Evolutionary conservation across 1,140 invertebrate genomes (phyloP).

Genomic region (Magallana ariakensis): DNA sequence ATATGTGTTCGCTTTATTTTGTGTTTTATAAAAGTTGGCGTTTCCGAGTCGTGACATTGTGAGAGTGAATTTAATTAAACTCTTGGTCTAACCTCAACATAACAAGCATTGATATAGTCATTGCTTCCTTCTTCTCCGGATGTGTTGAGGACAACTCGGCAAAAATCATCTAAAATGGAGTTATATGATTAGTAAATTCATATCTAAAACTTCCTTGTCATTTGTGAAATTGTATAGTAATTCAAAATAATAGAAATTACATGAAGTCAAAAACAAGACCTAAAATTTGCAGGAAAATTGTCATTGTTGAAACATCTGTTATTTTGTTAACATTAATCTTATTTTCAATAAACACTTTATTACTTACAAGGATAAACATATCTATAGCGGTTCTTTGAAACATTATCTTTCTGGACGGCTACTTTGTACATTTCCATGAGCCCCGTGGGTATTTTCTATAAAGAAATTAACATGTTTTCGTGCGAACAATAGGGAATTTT

Average conservation of each 20-base stretch:
- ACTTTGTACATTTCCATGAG: constrained; percentile 29
- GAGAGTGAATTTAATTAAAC: background rate
- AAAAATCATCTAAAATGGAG: constrained; percentile 44
- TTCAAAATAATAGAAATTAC: too few relatives aligned
- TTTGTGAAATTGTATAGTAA: background rate
- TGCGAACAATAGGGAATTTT: too few relatives aligned
- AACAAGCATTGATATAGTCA: constrained; percentile 50
- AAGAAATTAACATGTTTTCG: background rate
- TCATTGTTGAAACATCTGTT: too few relatives aligned
- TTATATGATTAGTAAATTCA: background rate
- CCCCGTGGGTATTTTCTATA: constrained; percentile 44
- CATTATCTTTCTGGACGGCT: constrained; percentile 31
- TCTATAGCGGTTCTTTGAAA: constrained; percentile 48
- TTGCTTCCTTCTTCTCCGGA: background rate
- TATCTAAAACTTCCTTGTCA: background rate
- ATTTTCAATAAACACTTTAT: too few relatives aligned
- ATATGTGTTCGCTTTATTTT: too few relatives aligned
- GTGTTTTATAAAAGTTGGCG: too few relatives aligned
- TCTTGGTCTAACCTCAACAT: constrained; percentile 28
- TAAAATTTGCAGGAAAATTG: too few relatives aligned
- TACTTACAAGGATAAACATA: constrained; percentile 51
- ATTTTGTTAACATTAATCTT: too few relatives aligned
- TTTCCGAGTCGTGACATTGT: background rate
- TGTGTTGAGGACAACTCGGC: constrained; percentile 36
- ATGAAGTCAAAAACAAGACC: too few relatives aligned